These are phyloP conservation scores for Philotrypesis tridentata DNA, from an alignment of 1,140 invertebrate genomes.

Conservation along the genomic window DNA sequence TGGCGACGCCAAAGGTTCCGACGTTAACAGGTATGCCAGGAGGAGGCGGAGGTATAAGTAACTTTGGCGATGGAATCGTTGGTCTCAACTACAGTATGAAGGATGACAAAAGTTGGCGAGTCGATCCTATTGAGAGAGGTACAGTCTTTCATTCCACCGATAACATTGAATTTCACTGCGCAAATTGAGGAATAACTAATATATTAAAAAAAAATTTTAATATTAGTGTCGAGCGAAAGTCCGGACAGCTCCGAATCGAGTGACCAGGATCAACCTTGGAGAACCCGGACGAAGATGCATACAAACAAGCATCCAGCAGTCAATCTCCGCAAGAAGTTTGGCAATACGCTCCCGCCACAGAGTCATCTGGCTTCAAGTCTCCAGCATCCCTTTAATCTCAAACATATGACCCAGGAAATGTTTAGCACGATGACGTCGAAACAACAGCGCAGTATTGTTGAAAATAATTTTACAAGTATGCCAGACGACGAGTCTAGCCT, in stretches of 20 bases:
- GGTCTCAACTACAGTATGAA: constrained; percentile 68
- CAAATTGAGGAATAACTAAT: not conserved
- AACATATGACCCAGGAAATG: constrained; percentile 71
- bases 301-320: constrained; percentile 61
- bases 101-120: constrained; percentile 70
- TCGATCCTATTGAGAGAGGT: constrained; percentile 68
- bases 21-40: constrained; percentile 67
- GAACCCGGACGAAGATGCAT: constrained; percentile 65
- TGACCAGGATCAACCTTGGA: constrained; percentile 65
- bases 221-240: constrained; percentile 70
- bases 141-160: not conserved
- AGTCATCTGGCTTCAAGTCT: constrained; percentile 61
- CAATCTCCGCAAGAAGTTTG: constrained; percentile 68
- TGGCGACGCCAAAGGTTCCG: constrained; percentile 89
- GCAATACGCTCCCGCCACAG: constrained; percentile 64
- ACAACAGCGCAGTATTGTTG: constrained; percentile 58
- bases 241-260: constrained; percentile 70
- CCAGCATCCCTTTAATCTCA: constrained; percentile 70
- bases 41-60: constrained; percentile 45
- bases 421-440: constrained; percentile 69
- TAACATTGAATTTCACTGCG: not conserved
- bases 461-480: constrained; percentile 72
- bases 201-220: constrained; percentile 5
- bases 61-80: constrained; percentile 57
- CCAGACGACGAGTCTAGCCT: constrained; percentile 81